phyloP scores from a whole-genome alignment of 2,888 invertebrate genomes.

The Thelaira solivaga region DNA sequence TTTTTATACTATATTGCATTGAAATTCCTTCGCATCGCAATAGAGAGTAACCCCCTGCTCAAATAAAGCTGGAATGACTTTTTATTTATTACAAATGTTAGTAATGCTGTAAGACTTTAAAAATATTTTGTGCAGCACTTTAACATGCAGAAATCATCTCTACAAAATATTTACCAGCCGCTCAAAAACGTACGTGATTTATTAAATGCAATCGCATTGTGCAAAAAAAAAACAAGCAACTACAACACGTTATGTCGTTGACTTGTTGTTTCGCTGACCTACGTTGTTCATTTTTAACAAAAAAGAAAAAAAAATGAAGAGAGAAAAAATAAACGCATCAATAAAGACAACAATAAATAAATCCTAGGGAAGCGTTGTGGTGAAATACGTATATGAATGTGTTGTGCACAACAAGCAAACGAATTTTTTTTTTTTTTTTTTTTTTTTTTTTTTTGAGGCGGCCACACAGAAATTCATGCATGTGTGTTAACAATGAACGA shows the following conservation, averaged over 20 bases:
- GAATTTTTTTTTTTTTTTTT: slow-evolving; percentile 26
- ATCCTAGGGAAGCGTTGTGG: slow-evolving; percentile 12
- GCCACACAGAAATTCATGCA: not conserved
- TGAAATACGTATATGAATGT: not conserved
- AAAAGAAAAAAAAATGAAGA: not conserved
- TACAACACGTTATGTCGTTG: slow-evolving; percentile 45
- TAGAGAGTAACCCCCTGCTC: too few species aligned
- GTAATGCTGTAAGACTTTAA: too few species aligned
- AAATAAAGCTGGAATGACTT: too few species aligned
- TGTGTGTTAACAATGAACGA: not conserved
- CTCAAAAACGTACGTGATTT: slow-evolving; percentile 4
- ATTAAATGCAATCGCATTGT: slow-evolving; percentile 17
- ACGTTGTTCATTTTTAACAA: slow-evolving; percentile 45
- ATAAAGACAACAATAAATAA: slow-evolving; percentile 32
- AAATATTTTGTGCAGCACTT: too few species aligned
- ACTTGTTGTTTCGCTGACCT: slow-evolving; percentile 57
- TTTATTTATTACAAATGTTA: too few species aligned
- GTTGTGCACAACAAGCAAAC: slow-evolving; percentile 30
- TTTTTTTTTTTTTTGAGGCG: too few species aligned
- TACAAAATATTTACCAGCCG: not conserved
- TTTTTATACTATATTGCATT: too few species aligned
- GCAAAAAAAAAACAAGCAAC: slow-evolving; percentile 15
- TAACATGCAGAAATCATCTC: not conserved
- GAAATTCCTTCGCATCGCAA: too few species aligned
- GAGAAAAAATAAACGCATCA: not conserved